A percentile compares a stretch with the other conserved stretches of the same genome.
These are phyloP conservation scores for Unio pictorum DNA, from an alignment of 2,888 invertebrate genomes.

Conservation along the genomic window DNA sequence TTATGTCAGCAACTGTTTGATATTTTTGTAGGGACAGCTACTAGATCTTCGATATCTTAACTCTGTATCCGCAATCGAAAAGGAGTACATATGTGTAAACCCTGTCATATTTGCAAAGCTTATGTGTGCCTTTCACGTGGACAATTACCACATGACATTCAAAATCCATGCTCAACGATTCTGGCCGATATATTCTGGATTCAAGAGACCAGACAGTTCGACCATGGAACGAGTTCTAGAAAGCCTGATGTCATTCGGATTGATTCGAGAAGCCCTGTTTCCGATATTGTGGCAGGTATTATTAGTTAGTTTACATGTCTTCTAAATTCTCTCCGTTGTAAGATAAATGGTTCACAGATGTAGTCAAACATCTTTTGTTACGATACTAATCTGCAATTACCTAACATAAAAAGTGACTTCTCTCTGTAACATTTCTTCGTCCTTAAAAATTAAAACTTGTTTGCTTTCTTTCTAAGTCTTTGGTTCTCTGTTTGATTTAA, in stretches of 20 bases:
- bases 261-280: slow-evolving; percentile 44
- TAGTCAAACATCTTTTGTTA: too few relatives aligned
- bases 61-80: background rate
- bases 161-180: slow-evolving; percentile 43
- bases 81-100: slow-evolving; percentile 34
- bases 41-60: too few relatives aligned
- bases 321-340: too few relatives aligned
- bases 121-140: slow-evolving; percentile 28
- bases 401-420: too few relatives aligned
- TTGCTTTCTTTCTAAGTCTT: too few relatives aligned
- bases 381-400: too few relatives aligned
- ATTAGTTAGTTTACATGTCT: background rate
- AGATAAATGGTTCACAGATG: too few relatives aligned
- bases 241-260: slow-evolving; percentile 35
- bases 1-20: too few relatives aligned
- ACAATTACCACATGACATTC: slow-evolving; percentile 37
- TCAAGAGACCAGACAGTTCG: slow-evolving; percentile 38
- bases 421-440: too few relatives aligned
- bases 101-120: slow-evolving; percentile 31
- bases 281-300: slow-evolving; percentile 53
- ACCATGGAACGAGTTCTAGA: slow-evolving; percentile 38
- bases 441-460: too few relatives aligned
- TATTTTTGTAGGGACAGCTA: too few relatives aligned
- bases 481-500: too few relatives aligned
- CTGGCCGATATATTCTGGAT: slow-evolving; percentile 44